Base-by-base conservation (phyloP, 2,888 invertebrate species). In the Clunio marinus region DNA sequence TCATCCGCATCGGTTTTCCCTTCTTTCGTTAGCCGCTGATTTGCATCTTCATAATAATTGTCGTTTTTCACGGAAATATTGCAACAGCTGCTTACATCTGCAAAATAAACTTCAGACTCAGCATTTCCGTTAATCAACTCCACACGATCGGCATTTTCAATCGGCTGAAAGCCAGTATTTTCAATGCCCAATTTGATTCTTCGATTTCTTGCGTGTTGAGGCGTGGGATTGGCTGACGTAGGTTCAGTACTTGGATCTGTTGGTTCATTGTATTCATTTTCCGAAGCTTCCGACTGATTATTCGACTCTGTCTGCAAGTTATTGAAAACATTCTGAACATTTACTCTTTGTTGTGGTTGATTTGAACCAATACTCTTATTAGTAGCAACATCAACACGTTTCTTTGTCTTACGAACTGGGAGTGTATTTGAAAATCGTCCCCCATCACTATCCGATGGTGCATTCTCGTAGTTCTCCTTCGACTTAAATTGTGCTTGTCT, bases 51-150 rank as follows among this genome's bases (percentile, higher is more conserved):
- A 60, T 79, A 79, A 70, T 76, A 79, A 69, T 76, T 78, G 70
- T 79, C 78, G 70, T 79, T 78, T 77, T 84, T 83, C 0, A 88
- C 83, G 2, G 88, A 88, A 60, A 87, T 86, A 73, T 88, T 88
- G 73, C 91, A 91, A 73, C 91, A 91, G 69, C 89, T 90, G 25
- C 91, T 91, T 0, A 91, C 91, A 72, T 92, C 91, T 0, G 91
- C 91, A 74, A 92, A 92, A 75, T 92, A 92, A 0, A 92, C 86
- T 75, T 92, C 92, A 0, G 90, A 90, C 74, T 91, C 91, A 0
- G 89, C 84, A 25, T 72, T 72, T 0, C 37, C 58, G 35, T 66
- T 65, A 10, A 32, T 35, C 25, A 25, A 27, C n/a, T 45, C 58
- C 17, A 70, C 70, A 5, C 69, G 70, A 55, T 73, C 73, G 37